Conservation (phyloP, 2,888 invertebrate species). For the Melanargia galathea region DNA sequence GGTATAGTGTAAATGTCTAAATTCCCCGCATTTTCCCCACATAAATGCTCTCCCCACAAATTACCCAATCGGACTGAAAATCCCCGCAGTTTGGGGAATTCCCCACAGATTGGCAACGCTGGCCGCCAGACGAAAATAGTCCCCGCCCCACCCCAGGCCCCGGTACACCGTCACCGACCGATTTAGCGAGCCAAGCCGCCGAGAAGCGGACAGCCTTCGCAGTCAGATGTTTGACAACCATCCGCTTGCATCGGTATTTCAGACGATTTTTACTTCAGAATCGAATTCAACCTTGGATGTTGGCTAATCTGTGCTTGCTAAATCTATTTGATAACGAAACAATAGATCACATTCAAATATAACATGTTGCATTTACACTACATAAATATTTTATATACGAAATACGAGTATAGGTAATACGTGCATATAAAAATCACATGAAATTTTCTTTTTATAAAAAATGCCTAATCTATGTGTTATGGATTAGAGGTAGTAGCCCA, state of each 20-base stretch:
- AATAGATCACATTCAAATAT: background rate
- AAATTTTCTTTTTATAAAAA: no score
- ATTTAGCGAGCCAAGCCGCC: constrained; percentile 67
- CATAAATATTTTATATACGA: background rate
- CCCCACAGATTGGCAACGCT: no score
- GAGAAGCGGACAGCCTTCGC: constrained; percentile 45
- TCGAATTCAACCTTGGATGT: constrained; percentile 26
- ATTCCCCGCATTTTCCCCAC: no score
- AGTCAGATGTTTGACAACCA: constrained; percentile 43
- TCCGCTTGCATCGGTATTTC: constrained; percentile 33
- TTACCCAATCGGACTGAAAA: no score
- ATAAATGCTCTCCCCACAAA: no score
- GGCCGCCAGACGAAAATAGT: constrained; percentile 82
- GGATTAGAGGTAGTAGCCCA: no score
- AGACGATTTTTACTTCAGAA: constrained; percentile 28
- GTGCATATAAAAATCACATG: no score
- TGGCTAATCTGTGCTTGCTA: constrained; percentile 20
- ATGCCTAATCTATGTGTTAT: no score
- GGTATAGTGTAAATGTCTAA: no score
- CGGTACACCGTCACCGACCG: constrained; percentile 73
- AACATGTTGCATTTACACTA: background rate
- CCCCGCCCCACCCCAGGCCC: constrained; percentile 75
- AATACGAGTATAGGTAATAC: no score
- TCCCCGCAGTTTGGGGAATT: no score
- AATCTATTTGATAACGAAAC: constrained; percentile 9